A percentile compares a stretch with the other conserved stretches of the same genome.
Conservation (phyloP, 2,797 vertebrate genomes). For the Xiphophorus birchmanni region DNA sequence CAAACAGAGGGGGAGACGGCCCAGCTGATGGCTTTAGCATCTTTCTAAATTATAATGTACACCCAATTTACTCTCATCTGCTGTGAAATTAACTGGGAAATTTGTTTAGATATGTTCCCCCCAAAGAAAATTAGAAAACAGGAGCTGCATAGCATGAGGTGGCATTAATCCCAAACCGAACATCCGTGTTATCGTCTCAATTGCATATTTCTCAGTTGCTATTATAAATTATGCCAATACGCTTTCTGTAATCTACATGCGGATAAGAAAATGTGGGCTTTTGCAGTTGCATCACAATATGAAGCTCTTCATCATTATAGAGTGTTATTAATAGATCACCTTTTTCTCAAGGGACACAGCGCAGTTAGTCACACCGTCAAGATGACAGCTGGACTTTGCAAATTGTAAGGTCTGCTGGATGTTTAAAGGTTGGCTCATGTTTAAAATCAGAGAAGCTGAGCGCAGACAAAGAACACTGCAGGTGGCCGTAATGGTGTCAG, state of each 20-base stretch:
- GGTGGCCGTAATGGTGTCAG: constrained; percentile 69
- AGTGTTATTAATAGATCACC: neutral
- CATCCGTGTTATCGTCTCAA: constrained; percentile 33
- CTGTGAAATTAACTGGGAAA: constrained; percentile 77
- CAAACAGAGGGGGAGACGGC: constrained; percentile 22
- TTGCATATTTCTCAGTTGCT: constrained; percentile 7
- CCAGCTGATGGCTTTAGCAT: constrained; percentile 64
- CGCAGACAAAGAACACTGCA: constrained; percentile 55
- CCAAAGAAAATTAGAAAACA: constrained; percentile 42
- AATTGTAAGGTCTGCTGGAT: constrained; percentile 47
- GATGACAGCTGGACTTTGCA: constrained; percentile 33
- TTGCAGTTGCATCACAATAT: constrained; percentile 1
- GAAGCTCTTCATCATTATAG: neutral
- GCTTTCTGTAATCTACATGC: neutral
- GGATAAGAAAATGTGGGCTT: constrained; percentile 4
- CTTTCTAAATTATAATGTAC: constrained; percentile 73
- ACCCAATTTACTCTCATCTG: constrained; percentile 82
- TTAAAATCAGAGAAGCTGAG: constrained; percentile 56
- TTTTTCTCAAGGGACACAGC: constrained; percentile 16
- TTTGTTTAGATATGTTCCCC: constrained; percentile 70
- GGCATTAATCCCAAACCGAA: constrained; percentile 38
- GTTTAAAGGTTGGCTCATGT: constrained; percentile 66
- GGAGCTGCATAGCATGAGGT: constrained; percentile 30
- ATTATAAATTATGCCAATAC: constrained; percentile 13
- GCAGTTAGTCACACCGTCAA: constrained; percentile 17